Percentiles rank a stretch among this genome's conserved stretches.
phyloP scores from a whole-genome alignment of 1,140 invertebrate species.

The Vanessa tameamea region DNA sequence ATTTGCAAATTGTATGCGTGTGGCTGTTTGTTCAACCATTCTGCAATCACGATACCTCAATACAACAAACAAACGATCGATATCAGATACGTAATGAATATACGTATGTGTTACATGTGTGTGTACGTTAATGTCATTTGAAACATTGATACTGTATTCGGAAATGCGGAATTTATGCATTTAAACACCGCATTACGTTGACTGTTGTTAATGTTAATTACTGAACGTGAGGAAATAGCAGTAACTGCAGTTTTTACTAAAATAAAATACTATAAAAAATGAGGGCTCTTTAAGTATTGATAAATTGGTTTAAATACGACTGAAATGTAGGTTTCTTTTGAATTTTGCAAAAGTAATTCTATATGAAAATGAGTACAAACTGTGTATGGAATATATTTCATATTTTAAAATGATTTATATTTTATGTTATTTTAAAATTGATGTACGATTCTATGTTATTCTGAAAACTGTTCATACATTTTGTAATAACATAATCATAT shows the following conservation, averaged over 20 bases:
- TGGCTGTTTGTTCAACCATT: slow-evolving; percentile 49
- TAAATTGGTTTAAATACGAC: too few species aligned
- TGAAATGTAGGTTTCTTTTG: too few species aligned
- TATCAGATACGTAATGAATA: slow-evolving; percentile 39
- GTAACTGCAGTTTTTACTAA: neutral
- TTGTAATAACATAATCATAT: too few species aligned
- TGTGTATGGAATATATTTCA: too few species aligned
- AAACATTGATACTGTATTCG: slow-evolving; percentile 34
- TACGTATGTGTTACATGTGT: slow-evolving; percentile 18
- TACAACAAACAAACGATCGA: slow-evolving; percentile 42
- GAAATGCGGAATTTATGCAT: slow-evolving; percentile 21
- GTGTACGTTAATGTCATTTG: slow-evolving; percentile 39
- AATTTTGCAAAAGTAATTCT: too few species aligned
- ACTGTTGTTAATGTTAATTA: slow-evolving; percentile 21
- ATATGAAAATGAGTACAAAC: too few species aligned
- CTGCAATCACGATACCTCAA: slow-evolving; percentile 58
- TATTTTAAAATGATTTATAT: too few species aligned
- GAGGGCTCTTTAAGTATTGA: too few species aligned
- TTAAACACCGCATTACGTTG: slow-evolving; percentile 14
- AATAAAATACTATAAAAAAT: too few species aligned
- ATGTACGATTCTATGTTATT: too few species aligned
- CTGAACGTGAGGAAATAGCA: neutral
- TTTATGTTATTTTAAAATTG: too few species aligned
- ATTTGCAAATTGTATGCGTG: slow-evolving; percentile 56
- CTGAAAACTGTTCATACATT: too few species aligned